phyloP scores from a whole-genome alignment of 2,113 vertebrate species.

The Antechinus stuartii region DNA sequence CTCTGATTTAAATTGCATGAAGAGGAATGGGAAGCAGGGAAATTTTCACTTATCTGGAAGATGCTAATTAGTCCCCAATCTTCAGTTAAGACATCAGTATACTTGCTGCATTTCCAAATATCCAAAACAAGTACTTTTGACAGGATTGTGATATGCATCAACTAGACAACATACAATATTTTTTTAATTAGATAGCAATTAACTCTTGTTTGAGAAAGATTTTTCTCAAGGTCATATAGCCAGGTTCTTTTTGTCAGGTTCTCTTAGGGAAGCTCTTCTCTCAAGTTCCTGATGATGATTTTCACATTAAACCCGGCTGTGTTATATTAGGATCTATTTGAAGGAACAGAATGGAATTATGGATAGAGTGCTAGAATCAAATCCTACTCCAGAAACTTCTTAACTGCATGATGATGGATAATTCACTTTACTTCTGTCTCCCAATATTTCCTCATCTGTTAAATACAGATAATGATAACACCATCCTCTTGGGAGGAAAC shows the following conservation, averaged over 20 bases:
- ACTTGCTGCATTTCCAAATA: slow-evolving; percentile 41
- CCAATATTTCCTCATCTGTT: not conserved
- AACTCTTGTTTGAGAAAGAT: not conserved
- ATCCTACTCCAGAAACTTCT: not conserved
- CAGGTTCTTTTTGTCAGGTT: not conserved
- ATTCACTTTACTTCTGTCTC: not conserved
- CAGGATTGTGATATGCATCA: slow-evolving; percentile 38
- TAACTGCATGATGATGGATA: not conserved
- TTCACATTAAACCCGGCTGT: not conserved
- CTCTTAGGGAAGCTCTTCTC: not conserved
- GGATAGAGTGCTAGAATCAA: not conserved
- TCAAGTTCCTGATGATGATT: not conserved
- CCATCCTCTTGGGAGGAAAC: not conserved
- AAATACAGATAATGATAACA: not conserved
- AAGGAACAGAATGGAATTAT: not conserved
- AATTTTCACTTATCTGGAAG: slow-evolving; percentile 2
- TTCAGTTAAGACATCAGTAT: slow-evolving; percentile 44
- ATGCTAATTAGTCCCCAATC: slow-evolving; percentile 59
- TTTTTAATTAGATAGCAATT: not conserved
- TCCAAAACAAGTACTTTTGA: not conserved
- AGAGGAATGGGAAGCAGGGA: not conserved
- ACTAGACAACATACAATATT: not conserved
- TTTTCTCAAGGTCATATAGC: not conserved
- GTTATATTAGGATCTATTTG: not conserved
- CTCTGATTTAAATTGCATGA: not conserved